Evolutionary conservation across 2,797 vertebrate genomes (phyloP).

Genomic region (Kryptopterus vitreolus): DNA sequence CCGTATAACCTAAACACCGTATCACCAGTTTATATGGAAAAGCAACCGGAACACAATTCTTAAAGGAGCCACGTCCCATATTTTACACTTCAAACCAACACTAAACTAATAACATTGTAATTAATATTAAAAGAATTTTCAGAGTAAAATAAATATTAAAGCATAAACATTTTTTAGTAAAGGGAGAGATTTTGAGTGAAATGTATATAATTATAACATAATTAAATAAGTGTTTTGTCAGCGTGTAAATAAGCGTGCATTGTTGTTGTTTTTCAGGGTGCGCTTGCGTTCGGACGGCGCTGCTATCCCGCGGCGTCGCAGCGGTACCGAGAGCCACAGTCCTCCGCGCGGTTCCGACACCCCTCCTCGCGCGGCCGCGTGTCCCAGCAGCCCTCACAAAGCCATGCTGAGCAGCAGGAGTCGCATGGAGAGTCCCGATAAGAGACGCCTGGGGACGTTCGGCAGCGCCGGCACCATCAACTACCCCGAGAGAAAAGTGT

Average conservation of each 20-base stretch:
- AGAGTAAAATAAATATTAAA: too few species aligned
- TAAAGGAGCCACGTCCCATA: too few species aligned
- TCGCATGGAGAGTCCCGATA: constrained; percentile 91
- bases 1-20: too few species aligned
- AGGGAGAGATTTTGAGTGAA: too few species aligned
- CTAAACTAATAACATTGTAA: too few species aligned
- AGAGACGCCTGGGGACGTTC: constrained; percentile 89
- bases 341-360: constrained; percentile 82
- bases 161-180: too few species aligned
- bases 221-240: neutral
- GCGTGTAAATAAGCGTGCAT: constrained; percentile 2
- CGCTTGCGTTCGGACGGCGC: constrained; percentile 91
- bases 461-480: constrained; percentile 96
- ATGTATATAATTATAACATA: too few species aligned
- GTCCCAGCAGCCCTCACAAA: constrained; percentile 96
- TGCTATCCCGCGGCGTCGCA: constrained; percentile 86
- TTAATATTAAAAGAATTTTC: too few species aligned
- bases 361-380: constrained; percentile 90
- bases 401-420: constrained; percentile 82
- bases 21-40: too few species aligned
- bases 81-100: too few species aligned
- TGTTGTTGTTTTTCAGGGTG: constrained; percentile 78
- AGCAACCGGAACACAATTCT: too few species aligned
- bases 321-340: constrained; percentile 87
- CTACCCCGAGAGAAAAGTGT: constrained; percentile 87